Percentiles rank a stretch among this genome's conserved stretches.
phyloP scores from a whole-genome alignment of 2,113 vertebrate genomes.

The Hippocampus mohnikei region DNA sequence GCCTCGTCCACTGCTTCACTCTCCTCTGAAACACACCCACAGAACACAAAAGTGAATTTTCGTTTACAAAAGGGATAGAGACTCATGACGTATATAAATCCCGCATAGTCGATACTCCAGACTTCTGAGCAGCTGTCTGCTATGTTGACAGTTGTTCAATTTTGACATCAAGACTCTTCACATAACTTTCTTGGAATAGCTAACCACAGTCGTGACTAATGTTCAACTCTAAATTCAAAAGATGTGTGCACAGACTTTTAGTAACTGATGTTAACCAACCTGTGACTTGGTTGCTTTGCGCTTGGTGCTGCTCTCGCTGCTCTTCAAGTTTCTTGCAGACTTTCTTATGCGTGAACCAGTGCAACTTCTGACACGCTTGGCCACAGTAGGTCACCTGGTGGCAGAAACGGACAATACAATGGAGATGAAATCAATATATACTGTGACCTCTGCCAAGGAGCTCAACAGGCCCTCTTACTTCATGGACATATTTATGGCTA shows the following conservation, averaged over 20 bases:
- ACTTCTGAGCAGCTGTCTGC: too few species aligned
- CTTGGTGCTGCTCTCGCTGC: constrained; percentile 81
- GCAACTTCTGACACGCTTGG: constrained; percentile 89
- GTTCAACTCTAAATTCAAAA: too few species aligned
- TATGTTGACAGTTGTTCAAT: too few species aligned
- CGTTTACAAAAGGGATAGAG: too few species aligned
- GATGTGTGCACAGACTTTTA: neutral
- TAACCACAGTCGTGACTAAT: too few species aligned
- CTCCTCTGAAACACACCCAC: constrained; percentile 48
- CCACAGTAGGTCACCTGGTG: constrained; percentile 89
- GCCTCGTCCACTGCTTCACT: constrained; percentile 42
- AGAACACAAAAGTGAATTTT: neutral
- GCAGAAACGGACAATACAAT: neutral
- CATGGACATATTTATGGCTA: too few species aligned
- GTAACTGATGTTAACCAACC: constrained; percentile 53
- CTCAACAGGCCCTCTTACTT: too few species aligned
- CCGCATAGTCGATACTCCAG: too few species aligned
- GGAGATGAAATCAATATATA: neutral
- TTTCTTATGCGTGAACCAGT: constrained; percentile 98
- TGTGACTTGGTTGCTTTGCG: constrained; percentile 77
- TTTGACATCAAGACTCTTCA: too few species aligned
- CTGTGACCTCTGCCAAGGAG: neutral
- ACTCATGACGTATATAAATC: neutral
- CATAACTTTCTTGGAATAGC: too few species aligned
- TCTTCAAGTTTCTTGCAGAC: constrained; percentile 87